These are phyloP conservation scores for Falco punctatus DNA, from an alignment of 2,113 vertebrate species.

Conservation along the genomic window DNA sequence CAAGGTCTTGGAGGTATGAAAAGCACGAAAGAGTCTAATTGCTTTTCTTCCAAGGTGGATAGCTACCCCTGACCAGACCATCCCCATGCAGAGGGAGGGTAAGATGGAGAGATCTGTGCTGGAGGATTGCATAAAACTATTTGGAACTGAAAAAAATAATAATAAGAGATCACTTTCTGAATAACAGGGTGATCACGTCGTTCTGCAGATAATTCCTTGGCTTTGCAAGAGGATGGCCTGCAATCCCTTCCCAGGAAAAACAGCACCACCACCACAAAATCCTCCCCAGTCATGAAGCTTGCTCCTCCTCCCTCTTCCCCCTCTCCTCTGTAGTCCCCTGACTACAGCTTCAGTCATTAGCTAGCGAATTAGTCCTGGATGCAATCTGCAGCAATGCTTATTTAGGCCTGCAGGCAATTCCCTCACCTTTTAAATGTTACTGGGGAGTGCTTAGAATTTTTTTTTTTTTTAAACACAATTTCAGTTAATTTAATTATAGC, in stretches of 20 bases:
- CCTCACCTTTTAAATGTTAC: conserved; percentile 37
- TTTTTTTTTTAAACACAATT: neutral
- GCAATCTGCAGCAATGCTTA: neutral
- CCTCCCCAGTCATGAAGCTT: neutral
- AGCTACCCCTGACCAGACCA: neutral
- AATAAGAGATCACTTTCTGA: neutral
- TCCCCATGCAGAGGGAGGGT: neutral
- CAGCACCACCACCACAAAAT: neutral
- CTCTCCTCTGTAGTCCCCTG: neutral
- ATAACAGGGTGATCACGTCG: neutral
- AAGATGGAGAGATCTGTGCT: neutral
- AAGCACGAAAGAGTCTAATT: neutral
- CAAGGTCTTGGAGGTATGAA: neutral
- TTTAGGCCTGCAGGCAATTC: conserved; percentile 40
- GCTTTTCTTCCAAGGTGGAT: too few relatives aligned
- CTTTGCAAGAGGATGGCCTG: neutral
- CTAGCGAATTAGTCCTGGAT: neutral
- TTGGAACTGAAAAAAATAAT: neutral
- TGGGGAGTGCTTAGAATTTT: neutral
- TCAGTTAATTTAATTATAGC: conserved; percentile 62
- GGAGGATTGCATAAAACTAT: neutral
- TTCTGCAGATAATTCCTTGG: neutral
- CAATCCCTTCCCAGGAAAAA: neutral
- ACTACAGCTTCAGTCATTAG: neutral
- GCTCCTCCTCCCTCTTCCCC: neutral